phyloP scores from a whole-genome alignment of 2,797 vertebrate genomes.

The Taenioides sp. region DNA sequence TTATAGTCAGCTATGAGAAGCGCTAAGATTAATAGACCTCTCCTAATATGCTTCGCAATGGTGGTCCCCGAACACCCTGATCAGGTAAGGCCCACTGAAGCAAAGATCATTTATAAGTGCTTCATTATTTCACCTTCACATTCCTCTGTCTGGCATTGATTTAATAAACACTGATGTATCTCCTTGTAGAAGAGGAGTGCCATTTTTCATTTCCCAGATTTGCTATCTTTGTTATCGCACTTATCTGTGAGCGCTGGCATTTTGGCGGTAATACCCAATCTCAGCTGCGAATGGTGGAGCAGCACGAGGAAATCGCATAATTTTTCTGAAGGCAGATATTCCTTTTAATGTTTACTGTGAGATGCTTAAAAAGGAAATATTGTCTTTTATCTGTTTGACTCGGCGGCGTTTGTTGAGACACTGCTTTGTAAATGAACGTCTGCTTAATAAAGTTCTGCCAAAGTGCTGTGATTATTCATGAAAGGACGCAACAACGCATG shows the following conservation, averaged over 20 bases:
- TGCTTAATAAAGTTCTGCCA: slow-evolving; percentile 73
- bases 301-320: slow-evolving; percentile 35
- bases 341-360: slow-evolving; percentile 65
- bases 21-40: slow-evolving; percentile 80
- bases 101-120: slow-evolving; percentile 91
- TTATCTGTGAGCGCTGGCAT: slow-evolving; percentile 74
- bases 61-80: slow-evolving; percentile 78
- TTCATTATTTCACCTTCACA: slow-evolving; percentile 93
- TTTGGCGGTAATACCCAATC: slow-evolving; percentile 65
- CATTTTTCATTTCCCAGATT: slow-evolving; percentile 80
- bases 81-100: slow-evolving; percentile 83
- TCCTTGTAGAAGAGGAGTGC: slow-evolving; percentile 83
- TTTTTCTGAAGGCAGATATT: slow-evolving; percentile 60
- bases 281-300: slow-evolving; percentile 46
- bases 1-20: slow-evolving; percentile 79
- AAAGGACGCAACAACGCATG: slow-evolving; percentile 73
- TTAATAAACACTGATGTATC: slow-evolving; percentile 93
- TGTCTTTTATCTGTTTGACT: slow-evolving; percentile 56
- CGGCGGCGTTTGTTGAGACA: slow-evolving; percentile 39
- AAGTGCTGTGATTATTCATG: slow-evolving; percentile 70
- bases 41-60: slow-evolving; percentile 76
- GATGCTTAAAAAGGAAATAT: slow-evolving; percentile 59
- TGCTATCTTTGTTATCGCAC: slow-evolving; percentile 76
- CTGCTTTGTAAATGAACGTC: slow-evolving; percentile 64
- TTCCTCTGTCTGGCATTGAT: slow-evolving; percentile 88